phyloP scores from a whole-genome alignment of 2,113 vertebrate genomes.

The Marmota monax region DNA sequence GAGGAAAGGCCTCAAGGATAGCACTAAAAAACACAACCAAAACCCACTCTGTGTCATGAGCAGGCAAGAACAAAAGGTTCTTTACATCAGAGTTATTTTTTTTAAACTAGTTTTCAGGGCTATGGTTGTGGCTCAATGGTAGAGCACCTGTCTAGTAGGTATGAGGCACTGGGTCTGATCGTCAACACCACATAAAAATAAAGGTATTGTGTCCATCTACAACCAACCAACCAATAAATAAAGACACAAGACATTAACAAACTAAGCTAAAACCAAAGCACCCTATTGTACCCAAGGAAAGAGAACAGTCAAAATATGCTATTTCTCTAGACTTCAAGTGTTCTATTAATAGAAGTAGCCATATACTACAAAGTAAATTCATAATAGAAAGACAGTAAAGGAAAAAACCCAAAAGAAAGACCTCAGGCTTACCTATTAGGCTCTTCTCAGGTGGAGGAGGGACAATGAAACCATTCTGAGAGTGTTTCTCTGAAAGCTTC shows the following conservation, averaged over 20 bases:
- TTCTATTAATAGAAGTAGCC: background rate
- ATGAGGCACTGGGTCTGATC: no score
- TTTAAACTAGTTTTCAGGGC: background rate
- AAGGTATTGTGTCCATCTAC: no score
- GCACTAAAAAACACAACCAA: background rate
- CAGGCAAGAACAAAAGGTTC: background rate
- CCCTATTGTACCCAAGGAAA: background rate
- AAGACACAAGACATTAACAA: background rate
- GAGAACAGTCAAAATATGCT: conserved; percentile 11
- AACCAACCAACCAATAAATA: background rate
- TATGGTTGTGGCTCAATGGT: no score
- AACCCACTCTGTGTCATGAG: background rate
- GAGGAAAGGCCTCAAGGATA: background rate
- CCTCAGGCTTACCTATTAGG: conserved; percentile 92
- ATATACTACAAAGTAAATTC: background rate
- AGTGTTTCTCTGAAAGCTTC: conserved; percentile 96
- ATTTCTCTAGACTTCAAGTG: background rate
- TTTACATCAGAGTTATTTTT: background rate
- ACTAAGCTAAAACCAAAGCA: background rate
- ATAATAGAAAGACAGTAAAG: background rate
- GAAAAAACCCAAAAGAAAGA: background rate
- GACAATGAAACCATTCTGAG: conserved; percentile 95
- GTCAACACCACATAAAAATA: no score
- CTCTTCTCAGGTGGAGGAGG: conserved; percentile 98
- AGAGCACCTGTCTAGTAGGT: no score